These are phyloP conservation scores for Chrysocyon brachyurus DNA, from an alignment of 2,797 vertebrate species.

Conservation along the genomic window DNA sequence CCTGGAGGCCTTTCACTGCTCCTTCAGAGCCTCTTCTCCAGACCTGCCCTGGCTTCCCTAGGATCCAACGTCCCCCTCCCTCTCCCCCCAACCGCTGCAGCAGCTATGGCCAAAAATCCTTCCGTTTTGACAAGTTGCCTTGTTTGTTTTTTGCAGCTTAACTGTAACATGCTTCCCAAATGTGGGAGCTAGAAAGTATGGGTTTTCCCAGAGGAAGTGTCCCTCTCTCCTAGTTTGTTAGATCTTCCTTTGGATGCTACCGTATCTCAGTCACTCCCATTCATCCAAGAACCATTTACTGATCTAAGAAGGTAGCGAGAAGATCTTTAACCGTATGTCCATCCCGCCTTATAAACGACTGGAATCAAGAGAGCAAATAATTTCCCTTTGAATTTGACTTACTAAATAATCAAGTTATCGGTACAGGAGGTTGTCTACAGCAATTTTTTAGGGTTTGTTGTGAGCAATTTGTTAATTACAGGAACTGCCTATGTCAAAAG, in stretches of 20 bases:
- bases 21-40: background rate
- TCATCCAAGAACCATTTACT: background rate
- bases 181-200: background rate
- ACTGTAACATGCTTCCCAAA: background rate
- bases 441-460: background rate
- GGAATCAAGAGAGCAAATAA: background rate
- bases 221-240: background rate
- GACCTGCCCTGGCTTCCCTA: background rate
- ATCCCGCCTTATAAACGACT: background rate
- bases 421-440: accelerated
- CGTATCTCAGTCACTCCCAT: background rate
- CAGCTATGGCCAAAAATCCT: background rate
- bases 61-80: background rate
- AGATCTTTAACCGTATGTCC: background rate
- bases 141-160: background rate
- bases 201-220: background rate
- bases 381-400: background rate
- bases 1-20: background rate
- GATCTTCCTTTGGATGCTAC: background rate
- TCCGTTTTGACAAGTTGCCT: background rate
- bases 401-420: background rate
- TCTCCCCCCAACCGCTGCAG: background rate
- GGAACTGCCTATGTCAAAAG: background rate
- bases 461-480: background rate
- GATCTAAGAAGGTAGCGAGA: background rate